phyloP scores from a whole-genome alignment of 2,888 invertebrate species.

The Synanthedon formicaeformis region DNA sequence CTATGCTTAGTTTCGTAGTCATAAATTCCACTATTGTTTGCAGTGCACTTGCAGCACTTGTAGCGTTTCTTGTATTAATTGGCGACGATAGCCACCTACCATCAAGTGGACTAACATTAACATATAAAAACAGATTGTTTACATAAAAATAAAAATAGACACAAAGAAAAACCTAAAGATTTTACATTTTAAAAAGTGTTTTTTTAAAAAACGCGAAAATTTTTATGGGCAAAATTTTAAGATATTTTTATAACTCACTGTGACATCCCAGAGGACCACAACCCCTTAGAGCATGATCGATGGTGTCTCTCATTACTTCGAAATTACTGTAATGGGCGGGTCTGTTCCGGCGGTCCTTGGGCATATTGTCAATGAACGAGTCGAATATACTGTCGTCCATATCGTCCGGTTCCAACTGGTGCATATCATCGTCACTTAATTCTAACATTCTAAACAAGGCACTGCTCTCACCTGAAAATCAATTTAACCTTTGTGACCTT shows the following conservation, averaged over 20 bases:
- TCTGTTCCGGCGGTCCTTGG: conserved; percentile 22
- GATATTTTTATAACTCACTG: conserved; percentile 21
- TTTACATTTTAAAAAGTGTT: too few species aligned
- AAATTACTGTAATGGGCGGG: conserved; percentile 31
- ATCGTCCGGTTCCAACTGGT: conserved; percentile 14
- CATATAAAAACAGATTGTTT: too few species aligned
- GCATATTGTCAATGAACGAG: conserved; percentile 28
- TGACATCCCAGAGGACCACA: conserved; percentile 37
- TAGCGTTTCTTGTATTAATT: too few species aligned
- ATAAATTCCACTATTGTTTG: too few species aligned
- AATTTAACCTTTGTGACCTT: background rate
- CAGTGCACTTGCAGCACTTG: too few species aligned
- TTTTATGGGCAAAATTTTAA: too few species aligned
- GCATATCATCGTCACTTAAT: conserved; percentile 12
- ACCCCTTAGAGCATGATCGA: conserved; percentile 26
- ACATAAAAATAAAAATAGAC: too few species aligned
- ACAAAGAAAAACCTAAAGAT: too few species aligned
- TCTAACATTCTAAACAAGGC: conserved; percentile 34
- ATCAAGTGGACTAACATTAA: too few species aligned
- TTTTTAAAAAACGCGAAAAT: too few species aligned
- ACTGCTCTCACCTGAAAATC: conserved; percentile 25
- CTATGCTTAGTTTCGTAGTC: too few species aligned
- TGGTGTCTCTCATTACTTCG: conserved; percentile 30
- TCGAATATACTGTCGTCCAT: conserved; percentile 33
- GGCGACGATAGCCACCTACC: too few species aligned